Evolutionary conservation across 2,113 vertebrate genomes (phyloP), one percentile per base, ranked within the genome.

Genomic region (Urocynchramus pylzowi): DNA sequence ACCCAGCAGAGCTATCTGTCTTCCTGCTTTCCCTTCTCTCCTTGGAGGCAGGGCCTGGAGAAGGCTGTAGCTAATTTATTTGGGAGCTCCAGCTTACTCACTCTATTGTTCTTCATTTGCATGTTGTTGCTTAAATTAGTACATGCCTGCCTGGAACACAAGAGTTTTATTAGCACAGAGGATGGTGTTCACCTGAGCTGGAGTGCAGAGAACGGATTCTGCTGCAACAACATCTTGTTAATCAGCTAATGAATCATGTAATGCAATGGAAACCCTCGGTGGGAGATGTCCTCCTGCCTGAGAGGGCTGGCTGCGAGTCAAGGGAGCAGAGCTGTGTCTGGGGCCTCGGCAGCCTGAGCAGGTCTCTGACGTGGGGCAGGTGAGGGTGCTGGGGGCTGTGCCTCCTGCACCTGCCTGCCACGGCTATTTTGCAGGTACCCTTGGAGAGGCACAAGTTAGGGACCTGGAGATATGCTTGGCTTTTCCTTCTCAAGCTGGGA

Each of bases 161-260:
- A 65, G 77, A 82, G 59, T 90, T 95, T 77, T 45, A 70, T 95
- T 97, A 96, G 82, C 86, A 65, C 79, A 67, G 85, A 94, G 68
- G 67, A 79, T 86, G 63, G 45, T 77, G 85, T 77, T 95, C 0
- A 2, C 70, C 83, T 65, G 54, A 92, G 88, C 50, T 0, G 2
- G 41, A 93, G 63, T 93, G 79, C 75, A 92, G 85, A 94, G 94
- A 92, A 88, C 75, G 85, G 92, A 94, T 96, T 96, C 85, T 86
- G 80, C 79, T 56, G 45, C 79, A 90, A 56, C 79, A 90, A 53
- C 63, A 93, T 84, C 82, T 90, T 97, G 94, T 95, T 97, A 94
- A 96, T 96, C 95, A 92, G 94, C 94, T 96, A 94, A 97, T 95
- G 95, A 96, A 95, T 94, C 90, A 92, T 88, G 92, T 95, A 97